Percentiles rank a stretch among this genome's conserved stretches.
phyloP scores from a whole-genome alignment of 2,797 vertebrate genomes.

The Atherinosoma microstoma region DNA sequence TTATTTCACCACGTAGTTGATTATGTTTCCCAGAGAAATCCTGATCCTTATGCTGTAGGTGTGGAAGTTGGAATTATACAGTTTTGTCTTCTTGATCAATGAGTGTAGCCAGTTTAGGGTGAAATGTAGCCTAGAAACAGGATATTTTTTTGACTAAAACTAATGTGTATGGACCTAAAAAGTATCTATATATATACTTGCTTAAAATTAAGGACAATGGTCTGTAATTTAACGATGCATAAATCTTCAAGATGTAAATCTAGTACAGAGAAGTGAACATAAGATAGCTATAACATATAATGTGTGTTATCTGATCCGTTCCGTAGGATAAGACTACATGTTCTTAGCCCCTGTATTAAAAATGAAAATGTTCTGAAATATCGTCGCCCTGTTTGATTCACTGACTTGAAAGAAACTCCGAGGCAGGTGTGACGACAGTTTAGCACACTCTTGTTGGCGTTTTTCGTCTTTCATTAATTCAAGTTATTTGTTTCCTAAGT shows the following conservation, averaged over 20 bases:
- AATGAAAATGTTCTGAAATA: constrained; percentile 45
- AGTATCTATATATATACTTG: constrained; percentile 2
- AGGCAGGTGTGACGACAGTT: constrained; percentile 29
- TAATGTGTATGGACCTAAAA: constrained; percentile 57
- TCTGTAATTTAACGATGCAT: constrained; percentile 64
- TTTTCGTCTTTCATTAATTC: constrained; percentile 38
- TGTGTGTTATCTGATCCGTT: constrained; percentile 48
- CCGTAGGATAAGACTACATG: constrained; percentile 53
- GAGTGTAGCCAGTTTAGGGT: constrained; percentile 55
- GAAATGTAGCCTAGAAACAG: constrained; percentile 55
- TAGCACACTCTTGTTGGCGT: constrained; percentile 8
- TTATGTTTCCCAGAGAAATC: constrained; percentile 42
- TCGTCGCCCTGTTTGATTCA: constrained; percentile 63
- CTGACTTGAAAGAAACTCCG: constrained; percentile 30
- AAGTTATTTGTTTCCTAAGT: constrained; percentile 39
- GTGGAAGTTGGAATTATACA: constrained; percentile 30
- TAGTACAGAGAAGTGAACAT: constrained; percentile 44
- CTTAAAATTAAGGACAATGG: constrained; percentile 41
- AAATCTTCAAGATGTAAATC: constrained; percentile 69
- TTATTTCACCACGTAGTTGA: constrained; percentile 26
- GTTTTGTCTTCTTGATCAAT: constrained; percentile 43
- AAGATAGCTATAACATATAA: constrained; percentile 44
- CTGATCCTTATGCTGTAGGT: constrained; percentile 35
- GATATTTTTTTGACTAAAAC: constrained; percentile 5
- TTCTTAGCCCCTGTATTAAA: constrained; percentile 69